Evolutionary conservation across 2,888 invertebrate species (phyloP), one percentile per base, ranked within the genome.

Genomic region (Frankliniella fusca): DNA sequence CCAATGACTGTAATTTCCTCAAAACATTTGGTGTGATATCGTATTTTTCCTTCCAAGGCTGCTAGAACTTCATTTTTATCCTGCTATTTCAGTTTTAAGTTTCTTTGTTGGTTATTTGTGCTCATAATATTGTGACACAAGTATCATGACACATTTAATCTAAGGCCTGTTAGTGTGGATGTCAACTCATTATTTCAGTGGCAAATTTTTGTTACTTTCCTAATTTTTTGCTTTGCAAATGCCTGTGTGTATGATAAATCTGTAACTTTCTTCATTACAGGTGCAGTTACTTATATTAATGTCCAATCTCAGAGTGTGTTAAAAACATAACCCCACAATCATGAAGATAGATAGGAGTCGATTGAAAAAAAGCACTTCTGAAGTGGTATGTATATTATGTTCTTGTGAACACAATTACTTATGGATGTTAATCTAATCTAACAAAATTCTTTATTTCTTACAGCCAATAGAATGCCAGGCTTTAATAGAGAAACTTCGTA

Each of bases 311-410:
- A 76, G 27, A 11, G 23, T 23, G 9, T 76, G 70, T 76, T 76
- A 27, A 76, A 27, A 76, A 12, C 70, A 23, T 81, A 50, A 79
- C 76, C 23, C 8, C 23, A 70, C 65, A 86, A 89, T 88, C 86
- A 95, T 95, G 95, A 95, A 94, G 91, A 94, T 95, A 86, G 95
- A 95, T 87, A 91, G 93, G 86, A 92, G 91, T 86, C 93, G 94
- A 88, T 90, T 94, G 86, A 94, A 94, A 88, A 94, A 94, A 89
- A 93, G 94, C 90, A 93, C 94, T 87, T 94, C 94, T 84, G 95
- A 95, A 90, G 93, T 94, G 89, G 92, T 92, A 88, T 89, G 90
- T 88, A 80, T 23, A n/a, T 81, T n/a, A 18, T 50, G 11, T 50
- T 81, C 70, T 48, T 61, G 18, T 23, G 23, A 15, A 54, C n/a